phyloP scores from a whole-genome alignment of 2,797 vertebrate species.

The Prunella strophiata region DNA sequence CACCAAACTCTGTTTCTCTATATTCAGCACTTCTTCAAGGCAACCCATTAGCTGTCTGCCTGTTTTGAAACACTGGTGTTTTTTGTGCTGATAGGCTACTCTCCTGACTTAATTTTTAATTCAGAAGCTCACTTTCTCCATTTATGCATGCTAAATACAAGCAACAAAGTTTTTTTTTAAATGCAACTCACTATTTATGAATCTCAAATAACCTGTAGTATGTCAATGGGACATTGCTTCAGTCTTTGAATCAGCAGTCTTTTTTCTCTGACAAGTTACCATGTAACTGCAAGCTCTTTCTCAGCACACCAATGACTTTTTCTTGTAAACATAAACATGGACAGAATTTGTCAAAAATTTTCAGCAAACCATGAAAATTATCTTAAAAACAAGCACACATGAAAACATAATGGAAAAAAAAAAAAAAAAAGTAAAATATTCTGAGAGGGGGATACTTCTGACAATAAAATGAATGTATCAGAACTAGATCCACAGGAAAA shows the following conservation, averaged over 20 bases:
- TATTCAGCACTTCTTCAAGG: background rate
- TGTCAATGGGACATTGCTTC: background rate
- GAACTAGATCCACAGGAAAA: background rate
- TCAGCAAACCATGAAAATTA: background rate
- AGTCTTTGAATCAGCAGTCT: background rate
- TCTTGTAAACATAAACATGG: background rate
- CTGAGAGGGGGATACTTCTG: background rate
- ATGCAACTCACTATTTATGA: background rate
- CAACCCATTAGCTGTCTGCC: background rate
- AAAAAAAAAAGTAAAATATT: background rate
- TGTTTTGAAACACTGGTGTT: background rate
- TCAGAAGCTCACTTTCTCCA: background rate
- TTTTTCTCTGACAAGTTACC: background rate
- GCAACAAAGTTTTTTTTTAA: background rate
- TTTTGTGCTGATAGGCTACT: background rate
- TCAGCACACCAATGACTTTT: background rate
- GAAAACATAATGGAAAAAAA: background rate
- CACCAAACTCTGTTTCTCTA: background rate
- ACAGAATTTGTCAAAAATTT: background rate
- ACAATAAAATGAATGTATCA: background rate
- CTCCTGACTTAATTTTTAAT: background rate
- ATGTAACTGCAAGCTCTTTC: background rate
- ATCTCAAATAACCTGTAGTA: background rate
- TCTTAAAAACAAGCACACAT: background rate
- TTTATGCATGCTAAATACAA: background rate